Conservation (phyloP, 2,113 vertebrate species). For the Megalops atlanticus region DNA sequence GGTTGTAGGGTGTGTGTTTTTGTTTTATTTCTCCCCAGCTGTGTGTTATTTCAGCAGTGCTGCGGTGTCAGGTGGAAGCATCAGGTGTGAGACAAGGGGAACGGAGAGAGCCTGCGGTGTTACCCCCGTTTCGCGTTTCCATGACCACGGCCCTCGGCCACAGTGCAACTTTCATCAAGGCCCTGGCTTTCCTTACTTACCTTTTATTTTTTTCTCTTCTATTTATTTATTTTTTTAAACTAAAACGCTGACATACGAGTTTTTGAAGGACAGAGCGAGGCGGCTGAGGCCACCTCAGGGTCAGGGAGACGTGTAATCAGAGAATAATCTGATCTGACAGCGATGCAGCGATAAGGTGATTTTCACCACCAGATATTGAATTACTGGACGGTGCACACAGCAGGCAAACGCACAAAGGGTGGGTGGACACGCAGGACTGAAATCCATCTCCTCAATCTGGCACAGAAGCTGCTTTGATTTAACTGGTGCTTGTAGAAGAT, state of each 20-base stretch:
- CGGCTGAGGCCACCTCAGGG: not conserved
- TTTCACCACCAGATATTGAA: not conserved
- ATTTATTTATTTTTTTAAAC: not conserved
- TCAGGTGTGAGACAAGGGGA: not conserved
- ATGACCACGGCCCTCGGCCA: not conserved
- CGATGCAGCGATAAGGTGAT: not conserved
- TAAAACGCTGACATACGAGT: not conserved
- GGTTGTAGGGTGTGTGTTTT: conserved; percentile 17
- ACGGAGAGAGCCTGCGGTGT: not conserved
- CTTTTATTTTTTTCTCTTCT: not conserved
- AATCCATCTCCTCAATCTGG: not conserved
- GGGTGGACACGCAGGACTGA: not conserved
- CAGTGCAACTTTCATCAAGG: not conserved
- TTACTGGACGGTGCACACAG: not conserved
- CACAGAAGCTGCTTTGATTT: not conserved
- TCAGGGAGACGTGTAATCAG: not conserved
- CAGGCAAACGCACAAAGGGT: not conserved
- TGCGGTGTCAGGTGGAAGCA: not conserved
- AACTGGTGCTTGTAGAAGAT: not conserved
- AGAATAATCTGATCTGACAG: not conserved
- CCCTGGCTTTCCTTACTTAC: not conserved
- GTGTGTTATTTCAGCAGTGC: not conserved
- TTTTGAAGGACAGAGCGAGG: not conserved
- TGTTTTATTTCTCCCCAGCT: conserved; percentile 21
- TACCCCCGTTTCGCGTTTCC: not conserved